phyloP scores from a whole-genome alignment of 2,888 invertebrate species.

The Archaeoteleia sp. region DNA sequence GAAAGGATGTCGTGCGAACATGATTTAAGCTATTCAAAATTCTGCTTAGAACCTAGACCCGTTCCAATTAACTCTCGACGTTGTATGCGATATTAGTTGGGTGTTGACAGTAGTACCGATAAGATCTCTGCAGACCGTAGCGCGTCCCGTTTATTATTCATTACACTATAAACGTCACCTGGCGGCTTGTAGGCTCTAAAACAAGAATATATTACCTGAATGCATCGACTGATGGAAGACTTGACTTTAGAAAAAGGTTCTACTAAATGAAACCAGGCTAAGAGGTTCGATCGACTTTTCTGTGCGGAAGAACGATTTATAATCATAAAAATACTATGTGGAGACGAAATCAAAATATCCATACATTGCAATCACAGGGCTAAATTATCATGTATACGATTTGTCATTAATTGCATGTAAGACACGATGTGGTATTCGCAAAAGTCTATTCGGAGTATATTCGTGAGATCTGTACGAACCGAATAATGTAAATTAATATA shows the following conservation, averaged over 20 bases:
- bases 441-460: too few relatives aligned
- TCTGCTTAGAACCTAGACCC: constrained; percentile 60
- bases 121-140: constrained; percentile 67
- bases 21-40: constrained; percentile 63
- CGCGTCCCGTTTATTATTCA: constrained; percentile 67
- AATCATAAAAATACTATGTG: constrained; percentile 23
- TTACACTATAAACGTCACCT: constrained; percentile 64
- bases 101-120: constrained; percentile 71
- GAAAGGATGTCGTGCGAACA: constrained; percentile 58
- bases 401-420: too few relatives aligned
- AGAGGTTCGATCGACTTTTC: constrained; percentile 39
- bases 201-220: constrained; percentile 54
- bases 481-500: too few relatives aligned
- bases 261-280: constrained; percentile 39
- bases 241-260: constrained; percentile 37
- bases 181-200: constrained; percentile 48
- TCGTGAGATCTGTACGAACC: too few relatives aligned
- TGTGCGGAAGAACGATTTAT: constrained; percentile 15
- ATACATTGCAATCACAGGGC: not conserved
- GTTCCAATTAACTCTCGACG: constrained; percentile 70
- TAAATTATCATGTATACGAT: too few relatives aligned
- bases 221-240: constrained; percentile 48
- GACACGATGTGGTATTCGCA: too few relatives aligned
- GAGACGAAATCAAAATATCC: constrained; percentile 4
- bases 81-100: constrained; percentile 72